A percentile compares a stretch with the other conserved stretches of the same genome.
Evolutionary conservation across 2,797 vertebrate genomes (phyloP).

Genomic region (Bryconaethiops microstoma): DNA sequence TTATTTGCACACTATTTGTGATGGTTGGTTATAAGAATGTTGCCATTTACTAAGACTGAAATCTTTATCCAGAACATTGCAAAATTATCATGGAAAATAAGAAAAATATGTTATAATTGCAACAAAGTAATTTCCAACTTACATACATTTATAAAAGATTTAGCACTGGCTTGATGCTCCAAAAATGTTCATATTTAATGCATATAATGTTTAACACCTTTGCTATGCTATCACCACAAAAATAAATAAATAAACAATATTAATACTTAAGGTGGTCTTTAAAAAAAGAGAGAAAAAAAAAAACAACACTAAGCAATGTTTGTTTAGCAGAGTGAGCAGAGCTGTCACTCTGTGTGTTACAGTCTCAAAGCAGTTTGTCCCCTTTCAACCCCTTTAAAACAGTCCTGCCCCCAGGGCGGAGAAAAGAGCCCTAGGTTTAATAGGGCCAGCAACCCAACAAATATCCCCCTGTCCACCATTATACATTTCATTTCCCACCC

Average conservation of each 20-base stretch:
- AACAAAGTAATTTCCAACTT: neutral
- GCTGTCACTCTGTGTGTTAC: slow-evolving; percentile 76
- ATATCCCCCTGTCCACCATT: slow-evolving; percentile 63
- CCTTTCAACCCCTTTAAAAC: slow-evolving; percentile 61
- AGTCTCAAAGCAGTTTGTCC: slow-evolving; percentile 66
- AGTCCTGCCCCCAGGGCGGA: slow-evolving; percentile 68
- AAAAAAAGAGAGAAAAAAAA: slow-evolving; percentile 1
- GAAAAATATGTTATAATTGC: neutral
- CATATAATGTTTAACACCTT: neutral
- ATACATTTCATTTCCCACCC: slow-evolving; percentile 47
- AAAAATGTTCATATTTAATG: neutral
- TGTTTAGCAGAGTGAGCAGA: slow-evolving; percentile 41
- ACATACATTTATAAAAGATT: neutral
- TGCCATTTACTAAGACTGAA: neutral
- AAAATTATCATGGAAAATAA: neutral
- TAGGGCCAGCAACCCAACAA: slow-evolving; percentile 82
- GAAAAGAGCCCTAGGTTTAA: slow-evolving; percentile 72
- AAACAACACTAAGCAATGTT: neutral
- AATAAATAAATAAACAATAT: neutral
- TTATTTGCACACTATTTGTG: neutral
- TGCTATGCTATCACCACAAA: neutral
- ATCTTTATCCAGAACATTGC: neutral
- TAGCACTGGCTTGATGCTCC: neutral
- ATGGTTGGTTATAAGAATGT: neutral
- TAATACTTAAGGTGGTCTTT: too few relatives aligned